Evolutionary conservation across 2,113 vertebrate species (phyloP), one percentile per base, ranked within the genome.

Genomic region (Scalopus aquaticus): DNA sequence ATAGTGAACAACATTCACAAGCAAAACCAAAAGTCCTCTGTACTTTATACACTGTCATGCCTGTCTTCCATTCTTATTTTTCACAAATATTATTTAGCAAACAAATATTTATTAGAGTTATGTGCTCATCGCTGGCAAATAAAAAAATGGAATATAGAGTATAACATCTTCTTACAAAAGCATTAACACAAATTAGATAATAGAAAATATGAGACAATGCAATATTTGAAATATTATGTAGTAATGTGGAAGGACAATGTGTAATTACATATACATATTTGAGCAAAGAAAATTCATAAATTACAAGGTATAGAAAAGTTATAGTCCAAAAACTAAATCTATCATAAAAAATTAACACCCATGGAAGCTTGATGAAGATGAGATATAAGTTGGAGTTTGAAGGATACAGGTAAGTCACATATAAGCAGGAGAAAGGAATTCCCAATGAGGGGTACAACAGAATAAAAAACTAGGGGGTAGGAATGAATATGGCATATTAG

Each of bases 131-230:
- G 69, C 32, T 83, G 35, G 44, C 37, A 78, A 73, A 64, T 35
- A 77, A 78, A 77, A 78, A 72, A 20, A 82, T 30, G n/a, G 79
- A 88, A 84, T 32, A 90, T 5, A 9, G 11, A 60, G 28, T 37
- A 60, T 22, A 78, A 72, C 62, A 65, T 49, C 62, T 82, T 88
- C 37, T 56, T 91, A 76, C 20, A 94, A 88, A 67, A 94, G 70
- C 13, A 58, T 74, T 35, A 91, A 70, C 56, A 83, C 32, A 58
- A 60, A 90, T 46, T 86, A 86, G 37, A 70, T 62, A 54, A 76
- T 4, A 82, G 42, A 76, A 90, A 86, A 49, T 39, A 74, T 51
- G 54, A 32, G 0, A 49, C 10, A 72, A 78, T 17, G 4, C 24
- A 77, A 42, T 54, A 44, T 67, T 81, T 62, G 69, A 93, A 91